A percentile compares a stretch with the other conserved stretches of the same genome.
phyloP scores from a whole-genome alignment of 2,113 vertebrate genomes.

The Lagopus muta region DNA sequence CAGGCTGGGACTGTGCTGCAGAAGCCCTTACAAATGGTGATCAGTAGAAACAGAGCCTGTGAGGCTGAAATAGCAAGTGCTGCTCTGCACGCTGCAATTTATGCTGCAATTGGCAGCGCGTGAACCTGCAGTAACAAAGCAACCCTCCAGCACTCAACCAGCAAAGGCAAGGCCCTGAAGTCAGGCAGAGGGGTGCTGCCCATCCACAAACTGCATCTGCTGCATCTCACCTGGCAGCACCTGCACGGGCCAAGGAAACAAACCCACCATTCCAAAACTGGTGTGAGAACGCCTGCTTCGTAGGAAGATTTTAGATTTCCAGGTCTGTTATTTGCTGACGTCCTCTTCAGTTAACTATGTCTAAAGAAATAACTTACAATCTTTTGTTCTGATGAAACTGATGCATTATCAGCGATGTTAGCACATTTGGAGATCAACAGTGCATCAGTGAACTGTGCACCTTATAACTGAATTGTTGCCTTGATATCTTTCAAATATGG shows the following conservation, averaged over 20 bases:
- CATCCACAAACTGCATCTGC: neutral
- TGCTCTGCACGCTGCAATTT: neutral
- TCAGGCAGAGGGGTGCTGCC: neutral
- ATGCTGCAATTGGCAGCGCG: neutral
- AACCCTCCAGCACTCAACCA: neutral
- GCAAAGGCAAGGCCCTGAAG: neutral
- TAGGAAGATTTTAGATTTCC: too few relatives aligned
- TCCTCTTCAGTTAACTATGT: neutral
- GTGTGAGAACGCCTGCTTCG: too few relatives aligned
- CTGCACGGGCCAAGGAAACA: too few relatives aligned
- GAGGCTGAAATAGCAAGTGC: neutral
- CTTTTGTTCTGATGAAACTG: neutral
- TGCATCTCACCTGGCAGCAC: too few relatives aligned
- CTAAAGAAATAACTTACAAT: neutral
- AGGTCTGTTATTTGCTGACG: too few relatives aligned
- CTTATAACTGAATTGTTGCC: neutral
- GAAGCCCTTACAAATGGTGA: neutral
- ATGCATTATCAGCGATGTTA: neutral
- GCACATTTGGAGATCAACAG: neutral
- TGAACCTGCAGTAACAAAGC: neutral
- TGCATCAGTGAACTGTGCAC: neutral
- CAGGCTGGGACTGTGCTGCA: neutral
- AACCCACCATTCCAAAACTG: too few relatives aligned
- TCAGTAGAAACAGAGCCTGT: neutral
- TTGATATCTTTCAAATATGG: fast-evolving